These are phyloP conservation scores for Phoxinus phoxinus DNA, from an alignment of 2,113 vertebrate genomes.

Conservation along the genomic window DNA sequence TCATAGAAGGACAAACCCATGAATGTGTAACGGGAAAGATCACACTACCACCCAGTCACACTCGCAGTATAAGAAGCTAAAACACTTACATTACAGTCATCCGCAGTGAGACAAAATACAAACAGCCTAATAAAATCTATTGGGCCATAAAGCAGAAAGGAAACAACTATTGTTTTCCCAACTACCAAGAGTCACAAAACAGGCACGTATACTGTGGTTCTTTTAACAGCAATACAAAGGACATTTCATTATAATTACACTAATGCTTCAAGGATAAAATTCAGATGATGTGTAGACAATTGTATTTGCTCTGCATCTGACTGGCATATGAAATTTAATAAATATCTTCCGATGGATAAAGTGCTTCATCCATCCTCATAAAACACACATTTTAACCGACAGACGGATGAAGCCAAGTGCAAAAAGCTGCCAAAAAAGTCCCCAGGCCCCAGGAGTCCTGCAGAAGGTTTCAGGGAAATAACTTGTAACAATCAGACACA, in stretches of 20 bases:
- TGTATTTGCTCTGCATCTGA: conserved; percentile 30
- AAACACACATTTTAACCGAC: conserved; percentile 33
- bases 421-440: conserved; percentile 30
- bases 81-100: background rate
- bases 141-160: background rate
- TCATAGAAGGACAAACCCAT: background rate
- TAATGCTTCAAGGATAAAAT: conserved; percentile 19
- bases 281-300: conserved; percentile 17
- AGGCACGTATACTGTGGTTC: background rate
- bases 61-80: background rate
- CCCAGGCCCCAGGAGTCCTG: conserved; percentile 3
- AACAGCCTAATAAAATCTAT: background rate
- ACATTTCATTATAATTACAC: conserved; percentile 21
- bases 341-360: conserved; percentile 12
- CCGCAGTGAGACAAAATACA: too few species aligned
- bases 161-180: background rate
- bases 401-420: conserved; percentile 19
- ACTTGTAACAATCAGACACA: conserved; percentile 50
- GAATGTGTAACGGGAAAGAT: background rate
- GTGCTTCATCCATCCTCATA: background rate
- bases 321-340: background rate
- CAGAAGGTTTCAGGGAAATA: conserved; percentile 44
- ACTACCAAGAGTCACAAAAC: background rate
- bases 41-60: background rate
- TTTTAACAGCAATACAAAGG: background rate